A percentile compares a stretch with the other conserved stretches of the same genome.
phyloP scores from a whole-genome alignment of 2,888 invertebrate species.

The Byasa hedistus region DNA sequence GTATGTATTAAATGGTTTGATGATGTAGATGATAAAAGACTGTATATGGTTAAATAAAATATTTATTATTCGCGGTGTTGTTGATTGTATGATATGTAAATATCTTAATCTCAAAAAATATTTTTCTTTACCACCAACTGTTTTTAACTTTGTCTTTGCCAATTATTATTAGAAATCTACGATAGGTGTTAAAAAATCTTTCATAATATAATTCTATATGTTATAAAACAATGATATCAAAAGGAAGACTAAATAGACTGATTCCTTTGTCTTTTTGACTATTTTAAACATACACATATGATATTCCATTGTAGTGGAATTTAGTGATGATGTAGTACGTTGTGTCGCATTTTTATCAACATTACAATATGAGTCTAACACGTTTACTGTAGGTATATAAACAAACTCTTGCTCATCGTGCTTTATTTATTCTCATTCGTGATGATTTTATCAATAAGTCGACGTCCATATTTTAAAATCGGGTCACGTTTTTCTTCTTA shows the following conservation, averaged over 20 bases:
- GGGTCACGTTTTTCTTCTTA: constrained; percentile 24
- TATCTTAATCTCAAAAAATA: too few relatives aligned
- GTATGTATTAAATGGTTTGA: too few relatives aligned
- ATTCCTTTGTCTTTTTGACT: constrained; percentile 18
- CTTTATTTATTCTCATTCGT: constrained; percentile 28
- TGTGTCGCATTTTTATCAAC: constrained; percentile 21
- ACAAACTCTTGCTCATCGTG: constrained; percentile 22
- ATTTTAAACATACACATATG: constrained; percentile 2
- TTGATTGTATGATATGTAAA: too few relatives aligned
- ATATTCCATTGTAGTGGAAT: neutral
- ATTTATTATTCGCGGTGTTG: too few relatives aligned
- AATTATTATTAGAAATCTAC: too few relatives aligned
- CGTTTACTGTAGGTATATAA: constrained; percentile 17
- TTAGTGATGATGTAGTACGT: constrained; percentile 15
- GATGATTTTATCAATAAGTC: constrained; percentile 25
- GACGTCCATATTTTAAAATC: constrained; percentile 17
- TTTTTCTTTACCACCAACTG: too few relatives aligned
- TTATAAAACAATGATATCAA: constrained; percentile 19
- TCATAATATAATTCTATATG: neutral
- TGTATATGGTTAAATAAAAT: too few relatives aligned
- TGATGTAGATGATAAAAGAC: too few relatives aligned
- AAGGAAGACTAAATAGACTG: constrained; percentile 1
- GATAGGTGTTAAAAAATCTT: too few relatives aligned
- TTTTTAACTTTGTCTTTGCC: too few relatives aligned
- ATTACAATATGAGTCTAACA: constrained; percentile 15